Evolutionary conservation across 2,113 vertebrate species (phyloP).

Genomic region (Stercorarius parasiticus): DNA sequence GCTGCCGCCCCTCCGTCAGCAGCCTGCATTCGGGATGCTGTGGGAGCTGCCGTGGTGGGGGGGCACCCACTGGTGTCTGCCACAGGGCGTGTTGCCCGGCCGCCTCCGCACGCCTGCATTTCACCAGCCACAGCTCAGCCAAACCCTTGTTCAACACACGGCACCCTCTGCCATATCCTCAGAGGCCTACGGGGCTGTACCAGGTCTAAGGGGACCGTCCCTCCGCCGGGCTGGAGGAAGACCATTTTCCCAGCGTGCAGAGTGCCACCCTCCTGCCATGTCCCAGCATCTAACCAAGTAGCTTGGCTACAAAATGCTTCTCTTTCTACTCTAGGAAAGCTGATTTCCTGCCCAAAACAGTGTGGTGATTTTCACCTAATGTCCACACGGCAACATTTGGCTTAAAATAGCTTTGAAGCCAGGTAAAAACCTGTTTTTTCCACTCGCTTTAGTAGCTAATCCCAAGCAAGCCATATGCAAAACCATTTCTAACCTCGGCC

Average conservation of each 20-base stretch:
- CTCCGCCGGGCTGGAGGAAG: neutral
- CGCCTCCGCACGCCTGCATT: fast-evolving
- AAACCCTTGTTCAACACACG: neutral
- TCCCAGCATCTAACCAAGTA: neutral
- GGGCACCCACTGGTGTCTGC: neutral
- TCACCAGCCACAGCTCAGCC: neutral
- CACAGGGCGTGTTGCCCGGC: fast-evolving
- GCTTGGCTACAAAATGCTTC: neutral
- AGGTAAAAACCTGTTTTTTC: neutral
- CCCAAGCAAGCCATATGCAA: neutral
- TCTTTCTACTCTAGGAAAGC: neutral
- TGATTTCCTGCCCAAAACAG: neutral
- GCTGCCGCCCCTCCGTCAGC: neutral
- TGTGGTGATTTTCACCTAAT: neutral
- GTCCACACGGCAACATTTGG: neutral
- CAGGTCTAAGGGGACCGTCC: neutral
- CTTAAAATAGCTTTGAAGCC: neutral
- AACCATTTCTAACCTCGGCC: neutral
- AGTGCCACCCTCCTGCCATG: neutral
- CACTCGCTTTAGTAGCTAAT: neutral
- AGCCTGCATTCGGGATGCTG: neutral
- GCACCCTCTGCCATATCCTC: neutral
- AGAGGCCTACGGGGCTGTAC: neutral
- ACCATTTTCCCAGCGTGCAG: neutral
- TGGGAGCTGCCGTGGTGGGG: neutral